Conservation (phyloP, 2,113 vertebrate genomes). For the Ahaetulla prasina region DNA sequence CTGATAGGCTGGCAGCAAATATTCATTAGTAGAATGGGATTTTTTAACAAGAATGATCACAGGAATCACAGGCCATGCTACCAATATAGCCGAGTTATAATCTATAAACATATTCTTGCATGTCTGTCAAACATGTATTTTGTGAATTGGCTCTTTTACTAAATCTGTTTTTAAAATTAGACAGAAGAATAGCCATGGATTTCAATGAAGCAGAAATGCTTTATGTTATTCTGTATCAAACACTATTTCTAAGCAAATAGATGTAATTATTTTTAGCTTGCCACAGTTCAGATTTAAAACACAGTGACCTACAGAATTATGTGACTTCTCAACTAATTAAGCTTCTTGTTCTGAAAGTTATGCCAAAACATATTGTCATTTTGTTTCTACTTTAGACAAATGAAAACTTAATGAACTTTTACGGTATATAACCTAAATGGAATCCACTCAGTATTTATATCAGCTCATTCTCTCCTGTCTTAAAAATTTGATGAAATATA, state of each 20-base stretch:
- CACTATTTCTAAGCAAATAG: conserved; percentile 39
- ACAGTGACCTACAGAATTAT: conserved; percentile 46
- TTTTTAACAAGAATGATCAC: neutral
- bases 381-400: conserved; percentile 61
- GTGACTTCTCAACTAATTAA: conserved; percentile 50
- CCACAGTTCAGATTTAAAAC: conserved; percentile 47
- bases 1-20: neutral
- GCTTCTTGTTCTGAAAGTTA: conserved; percentile 53
- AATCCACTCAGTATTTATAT: conserved; percentile 61
- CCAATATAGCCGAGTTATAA: neutral
- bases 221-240: conserved; percentile 28
- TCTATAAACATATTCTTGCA: neutral
- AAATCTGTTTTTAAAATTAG: neutral
- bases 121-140: neutral
- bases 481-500: conserved; percentile 52
- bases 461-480: conserved; percentile 56
- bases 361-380: conserved; percentile 69
- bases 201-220: neutral
- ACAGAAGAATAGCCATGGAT: neutral
- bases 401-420: conserved; percentile 63
- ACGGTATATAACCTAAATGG: conserved; percentile 54
- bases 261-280: conserved; percentile 47
- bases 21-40: neutral
- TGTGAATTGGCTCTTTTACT: neutral
- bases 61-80: neutral